These are phyloP conservation scores for Corvus hawaiiensis DNA, from an alignment of 2,113 vertebrate species.

Conservation along the genomic window DNA sequence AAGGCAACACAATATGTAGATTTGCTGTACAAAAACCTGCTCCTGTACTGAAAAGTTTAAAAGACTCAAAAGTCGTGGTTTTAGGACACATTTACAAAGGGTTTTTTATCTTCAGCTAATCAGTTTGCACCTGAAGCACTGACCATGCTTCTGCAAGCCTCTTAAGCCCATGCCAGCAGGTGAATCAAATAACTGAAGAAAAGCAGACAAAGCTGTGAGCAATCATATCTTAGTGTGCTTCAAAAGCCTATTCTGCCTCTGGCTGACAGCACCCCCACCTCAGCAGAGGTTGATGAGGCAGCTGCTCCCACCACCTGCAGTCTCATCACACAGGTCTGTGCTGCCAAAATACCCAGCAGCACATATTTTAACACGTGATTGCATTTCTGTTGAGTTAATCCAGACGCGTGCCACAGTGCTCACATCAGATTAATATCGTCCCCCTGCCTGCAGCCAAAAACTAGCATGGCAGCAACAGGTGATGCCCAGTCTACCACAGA, in stretches of 20 bases:
- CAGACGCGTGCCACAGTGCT: background rate
- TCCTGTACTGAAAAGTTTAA: background rate
- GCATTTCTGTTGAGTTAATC: background rate
- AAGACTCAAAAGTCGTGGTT: background rate
- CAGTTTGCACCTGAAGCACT: background rate
- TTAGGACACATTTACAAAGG: fast-evolving
- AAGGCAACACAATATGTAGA: background rate
- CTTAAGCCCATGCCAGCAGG: background rate
- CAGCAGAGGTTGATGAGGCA: background rate
- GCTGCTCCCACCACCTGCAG: background rate
- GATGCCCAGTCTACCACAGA: background rate
- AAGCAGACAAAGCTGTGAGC: background rate
- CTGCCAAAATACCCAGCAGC: background rate
- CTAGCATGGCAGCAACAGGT: background rate
- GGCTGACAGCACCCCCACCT: background rate
- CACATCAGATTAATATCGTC: background rate
- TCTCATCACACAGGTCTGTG: fast-evolving
- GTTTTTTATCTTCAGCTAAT: background rate
- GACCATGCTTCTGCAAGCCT: background rate
- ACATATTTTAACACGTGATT: background rate
- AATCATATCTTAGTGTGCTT: fast-evolving
- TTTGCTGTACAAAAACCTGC: background rate
- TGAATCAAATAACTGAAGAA: background rate
- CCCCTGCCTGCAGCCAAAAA: background rate
- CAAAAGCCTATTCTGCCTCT: background rate